These are phyloP conservation scores for Erpetoichthys calabaricus DNA, from an alignment of 2,797 vertebrate species.

Conservation along the genomic window DNA sequence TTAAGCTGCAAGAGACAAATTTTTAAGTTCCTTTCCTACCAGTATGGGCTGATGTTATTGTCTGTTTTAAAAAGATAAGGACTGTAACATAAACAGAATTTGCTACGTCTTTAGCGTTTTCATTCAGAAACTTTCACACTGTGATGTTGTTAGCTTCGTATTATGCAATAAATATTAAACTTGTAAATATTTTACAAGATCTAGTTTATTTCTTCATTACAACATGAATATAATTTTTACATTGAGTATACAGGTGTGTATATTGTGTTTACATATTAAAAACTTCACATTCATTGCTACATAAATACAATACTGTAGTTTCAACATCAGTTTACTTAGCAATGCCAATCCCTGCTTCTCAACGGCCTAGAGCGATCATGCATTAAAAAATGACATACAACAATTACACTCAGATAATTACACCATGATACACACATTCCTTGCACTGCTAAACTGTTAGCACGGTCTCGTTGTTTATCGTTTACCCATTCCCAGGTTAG, in stretches of 20 bases:
- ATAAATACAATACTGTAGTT: constrained; percentile 7
- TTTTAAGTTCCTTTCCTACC: no score
- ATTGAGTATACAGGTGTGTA: constrained; percentile 29
- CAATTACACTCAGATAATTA: constrained; percentile 9
- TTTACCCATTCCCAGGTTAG: neutral
- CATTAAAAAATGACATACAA: constrained; percentile 26
- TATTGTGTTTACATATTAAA: constrained; percentile 11
- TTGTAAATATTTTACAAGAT: constrained; percentile 23
- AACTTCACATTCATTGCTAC: constrained; percentile 15
- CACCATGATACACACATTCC: constrained; percentile 13
- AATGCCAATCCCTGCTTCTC: constrained; percentile 6
- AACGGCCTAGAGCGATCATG: constrained; percentile 21
- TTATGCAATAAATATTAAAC: no score
- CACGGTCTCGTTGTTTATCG: neutral
- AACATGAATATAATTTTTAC: constrained; percentile 43
- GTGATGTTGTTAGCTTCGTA: no score
- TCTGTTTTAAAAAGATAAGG: no score
- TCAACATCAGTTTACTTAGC: constrained; percentile 7
- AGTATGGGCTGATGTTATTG: no score
- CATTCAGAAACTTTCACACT: no score
- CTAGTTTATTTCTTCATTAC: constrained; percentile 53
- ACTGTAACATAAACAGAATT: no score
- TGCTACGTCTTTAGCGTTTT: no score
- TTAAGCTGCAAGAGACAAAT: no score
- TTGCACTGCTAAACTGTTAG: constrained; percentile 8